Evolutionary conservation across 2,113 vertebrate species (phyloP).

Genomic region (Neogobius melanostomus): DNA sequence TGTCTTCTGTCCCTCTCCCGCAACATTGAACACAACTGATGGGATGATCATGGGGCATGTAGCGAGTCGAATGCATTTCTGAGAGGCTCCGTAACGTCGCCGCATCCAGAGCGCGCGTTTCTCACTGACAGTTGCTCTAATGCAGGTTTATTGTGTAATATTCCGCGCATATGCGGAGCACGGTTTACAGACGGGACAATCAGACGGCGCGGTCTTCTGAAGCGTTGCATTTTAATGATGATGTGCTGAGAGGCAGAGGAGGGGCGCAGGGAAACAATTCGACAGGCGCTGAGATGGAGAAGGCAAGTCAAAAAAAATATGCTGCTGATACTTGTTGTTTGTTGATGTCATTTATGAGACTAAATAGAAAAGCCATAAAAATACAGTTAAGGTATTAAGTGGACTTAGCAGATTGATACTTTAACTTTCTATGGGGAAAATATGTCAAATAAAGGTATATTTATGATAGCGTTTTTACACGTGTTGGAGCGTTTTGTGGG

Average conservation of each 20-base stretch:
- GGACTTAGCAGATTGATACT: too few species aligned
- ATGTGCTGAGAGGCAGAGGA: constrained; percentile 1
- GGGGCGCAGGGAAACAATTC: not conserved
- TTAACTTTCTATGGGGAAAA: too few species aligned
- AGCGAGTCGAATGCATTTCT: constrained; percentile 63
- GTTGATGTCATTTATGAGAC: too few species aligned
- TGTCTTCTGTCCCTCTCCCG: constrained; percentile 26
- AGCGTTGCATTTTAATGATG: constrained; percentile 45
- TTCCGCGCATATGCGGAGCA: constrained; percentile 22
- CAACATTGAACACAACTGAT: constrained; percentile 62
- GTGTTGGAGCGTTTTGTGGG: too few species aligned
- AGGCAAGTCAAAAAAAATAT: not conserved
- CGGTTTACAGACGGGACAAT: constrained; percentile 16
- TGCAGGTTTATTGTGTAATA: constrained; percentile 45
- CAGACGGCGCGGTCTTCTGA: not conserved
- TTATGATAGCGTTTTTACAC: too few species aligned
- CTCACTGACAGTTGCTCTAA: constrained; percentile 21
- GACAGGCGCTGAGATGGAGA: not conserved
- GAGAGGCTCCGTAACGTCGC: constrained; percentile 44
- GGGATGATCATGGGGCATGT: constrained; percentile 64
- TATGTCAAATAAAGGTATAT: too few species aligned
- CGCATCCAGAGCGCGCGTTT: constrained; percentile 46
- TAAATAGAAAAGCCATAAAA: too few species aligned
- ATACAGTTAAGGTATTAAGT: too few species aligned
- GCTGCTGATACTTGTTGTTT: too few species aligned